Base-by-base conservation (phyloP, 2,888 invertebrate genomes). In the Cryptosula pallasiana region DNA sequence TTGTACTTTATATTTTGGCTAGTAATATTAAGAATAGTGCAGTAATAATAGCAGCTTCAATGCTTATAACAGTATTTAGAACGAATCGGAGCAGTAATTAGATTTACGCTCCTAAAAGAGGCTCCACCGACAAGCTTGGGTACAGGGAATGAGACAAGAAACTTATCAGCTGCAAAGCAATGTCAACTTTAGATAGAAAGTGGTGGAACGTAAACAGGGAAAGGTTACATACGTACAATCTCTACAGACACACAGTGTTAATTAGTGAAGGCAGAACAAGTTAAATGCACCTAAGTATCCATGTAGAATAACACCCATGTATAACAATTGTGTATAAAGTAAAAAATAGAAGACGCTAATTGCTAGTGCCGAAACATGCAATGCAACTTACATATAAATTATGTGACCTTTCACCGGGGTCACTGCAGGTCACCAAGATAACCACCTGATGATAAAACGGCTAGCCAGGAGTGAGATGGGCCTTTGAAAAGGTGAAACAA, bases 151-250 rank as follows among this genome's bases (percentile, higher is more conserved):
- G 45, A 45, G 9, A 45, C 45, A 45, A 20, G 45, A 45, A 45
- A 45, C 45, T 45, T 13, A 45, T 45, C 45, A 13, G 45, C 45
- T 20, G 20, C 20, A 45, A 45, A 45, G 20, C 45, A 45, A 20
- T 45, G 45, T 13, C 45, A 45, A 20, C 45, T 45, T 45, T 20
- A 13, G 45, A 45, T 45, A 45, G 25, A 57, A 63, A 32, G 5
- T 13, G 34, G 63, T n/a, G 63, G 63, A 63, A 63, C 63, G 63
- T 63, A 63, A 63, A 63, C 63, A 63, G n/a, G 63, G 63, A 20
- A 45, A 45, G 20, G 45, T 5, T 5, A 20, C 20, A n/a, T n/a
- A n/a, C n/a, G n/a, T 45, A 20, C 5, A 20, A 45, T 45, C 20
- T 45, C 45, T 45, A 45, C 5, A 45, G 5, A 45, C 45, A 45